phyloP scores from a whole-genome alignment of 2,797 vertebrate genomes.

The Rhadinocentrus ornatus region DNA sequence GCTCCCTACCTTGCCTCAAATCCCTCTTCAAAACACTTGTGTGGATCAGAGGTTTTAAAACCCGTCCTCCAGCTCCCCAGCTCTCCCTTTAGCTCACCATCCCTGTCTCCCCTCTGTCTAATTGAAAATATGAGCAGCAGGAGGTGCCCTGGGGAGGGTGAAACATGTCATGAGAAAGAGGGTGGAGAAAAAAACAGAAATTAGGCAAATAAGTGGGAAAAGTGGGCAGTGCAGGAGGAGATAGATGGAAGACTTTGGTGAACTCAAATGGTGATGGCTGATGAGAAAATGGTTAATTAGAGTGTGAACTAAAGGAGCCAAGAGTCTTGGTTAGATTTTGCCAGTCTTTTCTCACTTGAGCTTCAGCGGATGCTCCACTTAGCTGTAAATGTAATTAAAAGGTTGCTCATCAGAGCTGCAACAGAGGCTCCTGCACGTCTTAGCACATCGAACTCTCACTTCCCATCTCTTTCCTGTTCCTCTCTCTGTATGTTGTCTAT shows the following conservation, averaged over 20 bases:
- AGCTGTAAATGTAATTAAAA: slow-evolving; percentile 82
- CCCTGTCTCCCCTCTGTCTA: slow-evolving; percentile 73
- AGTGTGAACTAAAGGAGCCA: slow-evolving; percentile 56
- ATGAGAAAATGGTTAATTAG: slow-evolving; percentile 58
- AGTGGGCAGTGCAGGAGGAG: slow-evolving; percentile 43
- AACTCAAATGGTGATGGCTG: slow-evolving; percentile 48
- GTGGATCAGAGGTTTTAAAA: slow-evolving; percentile 78
- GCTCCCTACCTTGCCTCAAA: slow-evolving; percentile 65
- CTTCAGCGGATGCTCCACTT: slow-evolving; percentile 72
- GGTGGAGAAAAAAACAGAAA: slow-evolving; percentile 44
- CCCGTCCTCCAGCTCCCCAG: slow-evolving; percentile 64
- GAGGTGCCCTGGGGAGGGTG: slow-evolving; percentile 61
- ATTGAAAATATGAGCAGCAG: slow-evolving; percentile 77
- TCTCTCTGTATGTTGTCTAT: slow-evolving; percentile 6
- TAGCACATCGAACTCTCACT: slow-evolving; percentile 59
- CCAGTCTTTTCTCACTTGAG: slow-evolving; percentile 57
- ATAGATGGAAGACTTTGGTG: slow-evolving; percentile 34
- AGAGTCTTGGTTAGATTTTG: slow-evolving; percentile 60
- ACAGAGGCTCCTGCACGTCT: slow-evolving; percentile 58
- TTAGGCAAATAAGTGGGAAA: slow-evolving; percentile 44
- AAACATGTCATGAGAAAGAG: slow-evolving; percentile 43
- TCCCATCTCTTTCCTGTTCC: slow-evolving; percentile 42
- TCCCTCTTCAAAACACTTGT: slow-evolving; percentile 77
- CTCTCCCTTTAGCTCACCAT: slow-evolving; percentile 60
- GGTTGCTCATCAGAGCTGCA: slow-evolving; percentile 72